These are phyloP conservation scores for Caenorhabditis drosophilae DNA, from an alignment of 2,888 invertebrate genomes.

Conservation along the genomic window DNA sequence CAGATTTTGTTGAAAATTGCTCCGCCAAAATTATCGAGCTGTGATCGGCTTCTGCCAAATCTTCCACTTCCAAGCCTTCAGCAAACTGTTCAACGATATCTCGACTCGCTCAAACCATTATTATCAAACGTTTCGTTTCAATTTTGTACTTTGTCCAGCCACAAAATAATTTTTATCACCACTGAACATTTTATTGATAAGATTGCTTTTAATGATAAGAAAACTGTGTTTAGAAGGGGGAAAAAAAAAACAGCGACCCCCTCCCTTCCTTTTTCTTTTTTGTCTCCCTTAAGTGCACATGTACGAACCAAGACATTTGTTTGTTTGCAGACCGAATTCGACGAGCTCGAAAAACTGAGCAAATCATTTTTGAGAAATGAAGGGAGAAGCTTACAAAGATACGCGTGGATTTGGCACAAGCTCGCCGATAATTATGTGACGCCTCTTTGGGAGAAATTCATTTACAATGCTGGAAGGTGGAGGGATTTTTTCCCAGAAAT, in stretches of 20 bases:
- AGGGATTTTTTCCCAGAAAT: too few species aligned
- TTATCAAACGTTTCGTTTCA: too few species aligned
- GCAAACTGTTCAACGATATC: slow-evolving; percentile 53
- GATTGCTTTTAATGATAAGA: slow-evolving; percentile 2
- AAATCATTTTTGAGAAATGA: slow-evolving; percentile 50
- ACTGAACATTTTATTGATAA: too few species aligned
- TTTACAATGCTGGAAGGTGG: slow-evolving; percentile 13
- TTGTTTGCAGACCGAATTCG: too few species aligned
- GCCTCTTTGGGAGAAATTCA: slow-evolving; percentile 63
- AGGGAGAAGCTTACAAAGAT: slow-evolving; percentile 56
- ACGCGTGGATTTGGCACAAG: slow-evolving; percentile 46
- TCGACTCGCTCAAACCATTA: slow-evolving; percentile 50
- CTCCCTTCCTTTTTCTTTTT: too few species aligned
- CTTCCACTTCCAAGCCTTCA: slow-evolving; percentile 56
- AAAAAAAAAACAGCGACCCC: not conserved
- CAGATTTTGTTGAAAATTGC: not conserved
- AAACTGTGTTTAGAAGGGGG: not conserved
- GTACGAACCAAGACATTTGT: too few species aligned
- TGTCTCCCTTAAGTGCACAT: too few species aligned
- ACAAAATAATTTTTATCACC: not conserved
- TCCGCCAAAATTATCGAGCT: slow-evolving; percentile 8
- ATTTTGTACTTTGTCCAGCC: not conserved
- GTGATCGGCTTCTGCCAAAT: slow-evolving; percentile 58
- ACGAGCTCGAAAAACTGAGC: slow-evolving; percentile 45
- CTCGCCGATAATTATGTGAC: slow-evolving; percentile 62